phyloP scores from a whole-genome alignment of 2,888 invertebrate species.

The Onchidella celtica region DNA sequence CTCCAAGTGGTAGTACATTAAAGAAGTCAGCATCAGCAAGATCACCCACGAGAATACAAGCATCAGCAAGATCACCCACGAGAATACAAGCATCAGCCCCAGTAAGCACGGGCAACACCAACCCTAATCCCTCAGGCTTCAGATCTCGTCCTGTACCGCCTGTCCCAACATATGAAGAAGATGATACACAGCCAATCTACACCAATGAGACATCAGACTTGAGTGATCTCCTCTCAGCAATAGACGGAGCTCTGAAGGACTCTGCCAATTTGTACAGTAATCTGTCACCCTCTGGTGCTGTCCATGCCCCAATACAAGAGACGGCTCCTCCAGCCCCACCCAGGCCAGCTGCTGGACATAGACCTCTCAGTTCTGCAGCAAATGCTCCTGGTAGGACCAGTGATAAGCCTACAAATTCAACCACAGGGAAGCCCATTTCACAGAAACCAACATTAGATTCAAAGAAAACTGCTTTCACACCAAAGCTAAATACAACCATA shows the following conservation, averaged over 20 bases:
- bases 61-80: constrained; percentile 37
- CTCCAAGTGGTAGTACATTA: not conserved
- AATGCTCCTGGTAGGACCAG: not conserved
- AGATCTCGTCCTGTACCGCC: constrained; percentile 37
- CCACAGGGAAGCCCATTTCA: not conserved
- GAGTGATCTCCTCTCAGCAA: constrained; percentile 41
- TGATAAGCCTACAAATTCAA: not conserved
- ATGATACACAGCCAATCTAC: constrained; percentile 48
- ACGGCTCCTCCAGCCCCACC: constrained; percentile 41
- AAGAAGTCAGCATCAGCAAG: constrained; percentile 45
- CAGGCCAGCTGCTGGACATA: not conserved
- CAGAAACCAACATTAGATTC: constrained; percentile 5
- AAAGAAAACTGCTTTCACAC: not conserved
- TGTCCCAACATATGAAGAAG: constrained; percentile 40
- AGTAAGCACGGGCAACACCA: not conserved
- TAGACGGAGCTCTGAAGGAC: constrained; percentile 34
- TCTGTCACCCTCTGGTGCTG: not conserved
- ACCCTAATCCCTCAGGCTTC: constrained; percentile 42
- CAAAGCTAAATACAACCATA: no score
- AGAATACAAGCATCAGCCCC: constrained; percentile 17
- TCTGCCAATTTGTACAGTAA: constrained; percentile 35
- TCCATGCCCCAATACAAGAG: constrained; percentile 36
- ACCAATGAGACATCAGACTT: constrained; percentile 39
- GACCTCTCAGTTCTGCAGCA: no score
- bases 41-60: constrained; percentile 1